Base-by-base conservation (phyloP, 2,113 vertebrate species). In the Oncorhynchus keta region DNA sequence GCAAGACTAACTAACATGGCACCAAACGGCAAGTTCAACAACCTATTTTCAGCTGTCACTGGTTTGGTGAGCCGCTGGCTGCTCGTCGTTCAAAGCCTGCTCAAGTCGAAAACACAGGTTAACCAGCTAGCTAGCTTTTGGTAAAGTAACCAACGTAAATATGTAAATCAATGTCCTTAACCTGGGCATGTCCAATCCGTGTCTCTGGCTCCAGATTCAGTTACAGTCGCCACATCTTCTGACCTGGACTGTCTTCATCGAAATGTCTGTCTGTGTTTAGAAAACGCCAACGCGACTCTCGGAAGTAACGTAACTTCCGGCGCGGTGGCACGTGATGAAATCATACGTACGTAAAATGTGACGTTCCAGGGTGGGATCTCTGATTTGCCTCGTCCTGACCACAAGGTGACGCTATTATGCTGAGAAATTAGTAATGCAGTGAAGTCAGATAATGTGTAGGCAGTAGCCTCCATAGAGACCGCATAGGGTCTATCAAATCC, bases 231-330 rank as follows among this genome's bases (percentile, higher is more conserved):
- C 64, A n/a, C 2, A 16, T 65, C 24, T 72, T 72, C 8, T 48
- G 18, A 28, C 28, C 22, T 32, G 24, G 49, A 72, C 26, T n/a
- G 55, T 59, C 30, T 32, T 68, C 49, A 59, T 11, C 24, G 14
- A 26, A 48, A 14, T 5, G 22, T 22, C 57, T 35, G 49, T 78
- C 30, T 67, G 73, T 90, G 87, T 90, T 92, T 88, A 74, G 90
- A 88, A 90, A 92, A 90, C 79, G 90, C 91, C 90, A 91, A 91
- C 91, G 91, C 90, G 90, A 55, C 51, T 89, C 89, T 88, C 90
- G 91, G 91, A 92, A 92, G 32, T 6, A 22, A 88, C 91, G 89
- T 88, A 78, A 76, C 8, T 68, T 55, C 77, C 51, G 78, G 80
- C 62, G 18, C 6, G 9, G 2, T 55, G 51, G 82, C 77, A 64